A percentile compares a stretch with the other conserved stretches of the same genome.
Conservation (phyloP, 2,797 vertebrate genomes). For the Bradypodion pumilum region DNA sequence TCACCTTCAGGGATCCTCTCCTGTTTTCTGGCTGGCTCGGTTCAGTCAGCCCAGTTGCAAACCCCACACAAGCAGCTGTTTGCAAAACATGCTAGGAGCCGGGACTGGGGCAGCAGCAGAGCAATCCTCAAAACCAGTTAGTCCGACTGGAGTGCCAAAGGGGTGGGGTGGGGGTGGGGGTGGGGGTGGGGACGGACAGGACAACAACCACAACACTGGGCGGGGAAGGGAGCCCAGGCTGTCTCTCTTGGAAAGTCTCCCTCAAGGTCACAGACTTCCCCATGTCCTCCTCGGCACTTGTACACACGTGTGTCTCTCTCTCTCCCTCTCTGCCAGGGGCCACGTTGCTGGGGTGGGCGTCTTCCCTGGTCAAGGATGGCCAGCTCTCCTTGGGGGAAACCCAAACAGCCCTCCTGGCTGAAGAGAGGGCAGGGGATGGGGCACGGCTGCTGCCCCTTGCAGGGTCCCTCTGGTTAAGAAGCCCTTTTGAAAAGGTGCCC, state of each 20-base stretch:
- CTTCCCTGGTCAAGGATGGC: not conserved
- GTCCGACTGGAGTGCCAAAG: not conserved
- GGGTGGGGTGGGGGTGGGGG: no score
- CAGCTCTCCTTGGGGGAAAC: not conserved
- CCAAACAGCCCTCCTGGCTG: no score
- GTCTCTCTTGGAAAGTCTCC: not conserved
- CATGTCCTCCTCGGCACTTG: not conserved
- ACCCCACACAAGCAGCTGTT: not conserved
- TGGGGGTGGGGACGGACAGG: no score
- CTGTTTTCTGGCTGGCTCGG: not conserved
- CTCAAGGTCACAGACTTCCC: conserved; percentile 2
- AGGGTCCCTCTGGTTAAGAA: no score
- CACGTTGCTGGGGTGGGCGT: not conserved
- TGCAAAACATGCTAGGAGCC: not conserved
- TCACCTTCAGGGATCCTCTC: not conserved
- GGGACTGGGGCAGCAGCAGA: not conserved
- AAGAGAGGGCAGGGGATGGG: no score
- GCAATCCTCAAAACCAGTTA: conserved; percentile 18
- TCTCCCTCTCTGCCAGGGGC: not conserved
- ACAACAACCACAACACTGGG: no score
- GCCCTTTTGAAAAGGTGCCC: no score
- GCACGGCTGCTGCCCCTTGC: no score
- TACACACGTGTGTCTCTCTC: no score
- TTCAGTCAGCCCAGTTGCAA: not conserved
- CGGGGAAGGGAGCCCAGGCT: not conserved